phyloP scores from a whole-genome alignment of 2,797 vertebrate species.

The Ceryle rudis region DNA sequence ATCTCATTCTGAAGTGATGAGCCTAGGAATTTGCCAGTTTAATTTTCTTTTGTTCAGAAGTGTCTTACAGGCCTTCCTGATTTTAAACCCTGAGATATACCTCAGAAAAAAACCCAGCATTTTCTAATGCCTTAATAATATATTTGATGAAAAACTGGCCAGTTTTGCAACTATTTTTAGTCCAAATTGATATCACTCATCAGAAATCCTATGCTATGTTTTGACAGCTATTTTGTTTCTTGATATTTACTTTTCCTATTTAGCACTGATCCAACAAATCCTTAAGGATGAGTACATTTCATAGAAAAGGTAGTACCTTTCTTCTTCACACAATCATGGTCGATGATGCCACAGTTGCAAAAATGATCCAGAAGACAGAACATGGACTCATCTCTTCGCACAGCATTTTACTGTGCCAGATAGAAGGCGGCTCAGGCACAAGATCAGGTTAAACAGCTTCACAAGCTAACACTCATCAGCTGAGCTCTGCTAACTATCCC shows the following conservation, averaged over 20 bases:
- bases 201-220: background rate
- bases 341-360: background rate
- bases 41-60: background rate
- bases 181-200: background rate
- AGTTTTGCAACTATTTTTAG: background rate
- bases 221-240: background rate
- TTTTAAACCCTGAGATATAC: background rate
- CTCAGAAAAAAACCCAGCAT: background rate
- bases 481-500: background rate
- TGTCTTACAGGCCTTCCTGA: background rate
- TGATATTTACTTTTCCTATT: background rate
- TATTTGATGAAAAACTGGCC: background rate
- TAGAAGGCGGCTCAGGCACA: background rate
- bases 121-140: background rate
- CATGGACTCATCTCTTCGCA: background rate
- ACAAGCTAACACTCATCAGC: background rate
- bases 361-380: background rate
- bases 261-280: background rate
- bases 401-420: background rate
- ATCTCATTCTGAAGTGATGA: background rate
- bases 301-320: background rate
- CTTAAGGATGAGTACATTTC: background rate
- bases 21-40: background rate
- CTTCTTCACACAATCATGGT: rapidly evolving
- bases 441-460: background rate